These are phyloP conservation scores for Synaphobranchus kaupii DNA, from an alignment of 2,797 vertebrate species.

Conservation along the genomic window DNA sequence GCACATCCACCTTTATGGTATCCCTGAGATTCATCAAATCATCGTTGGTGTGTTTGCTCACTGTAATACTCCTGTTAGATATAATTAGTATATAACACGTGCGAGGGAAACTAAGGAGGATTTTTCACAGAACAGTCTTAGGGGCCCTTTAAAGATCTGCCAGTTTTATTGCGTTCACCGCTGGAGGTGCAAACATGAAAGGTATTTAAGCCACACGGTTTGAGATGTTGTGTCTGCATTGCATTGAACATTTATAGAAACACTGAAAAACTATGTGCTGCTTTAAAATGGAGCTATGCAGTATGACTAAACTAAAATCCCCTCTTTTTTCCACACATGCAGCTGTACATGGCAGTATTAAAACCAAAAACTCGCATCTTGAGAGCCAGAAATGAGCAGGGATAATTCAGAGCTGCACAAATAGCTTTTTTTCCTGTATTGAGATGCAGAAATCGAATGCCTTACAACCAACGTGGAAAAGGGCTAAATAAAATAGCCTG, in stretches of 20 bases:
- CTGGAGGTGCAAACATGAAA: background rate
- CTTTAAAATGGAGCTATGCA: conserved; percentile 1
- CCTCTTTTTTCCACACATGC: conserved; percentile 24
- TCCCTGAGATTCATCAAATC: background rate
- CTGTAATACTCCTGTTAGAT: background rate
- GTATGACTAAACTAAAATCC: background rate
- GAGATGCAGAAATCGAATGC: too few species aligned
- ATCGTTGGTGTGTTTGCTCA: background rate
- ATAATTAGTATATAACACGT: too few species aligned
- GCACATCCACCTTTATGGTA: background rate
- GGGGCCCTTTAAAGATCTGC: background rate
- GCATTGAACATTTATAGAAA: conserved; percentile 5
- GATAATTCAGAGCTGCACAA: conserved; percentile 16
- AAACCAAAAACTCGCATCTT: conserved; percentile 23
- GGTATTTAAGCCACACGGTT: background rate
- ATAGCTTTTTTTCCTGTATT: background rate
- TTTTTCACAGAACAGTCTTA: background rate
- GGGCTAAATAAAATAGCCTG: too few species aligned
- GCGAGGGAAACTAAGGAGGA: background rate
- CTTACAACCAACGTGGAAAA: too few species aligned
- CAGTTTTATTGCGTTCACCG: background rate
- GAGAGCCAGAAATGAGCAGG: conserved; percentile 14
- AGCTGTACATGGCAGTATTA: conserved; percentile 3
- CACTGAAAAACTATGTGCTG: conserved; percentile 8
- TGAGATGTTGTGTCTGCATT: background rate